These are phyloP conservation scores for Brienomyrus brachyistius DNA, from an alignment of 2,113 vertebrate species.

Conservation along the genomic window DNA sequence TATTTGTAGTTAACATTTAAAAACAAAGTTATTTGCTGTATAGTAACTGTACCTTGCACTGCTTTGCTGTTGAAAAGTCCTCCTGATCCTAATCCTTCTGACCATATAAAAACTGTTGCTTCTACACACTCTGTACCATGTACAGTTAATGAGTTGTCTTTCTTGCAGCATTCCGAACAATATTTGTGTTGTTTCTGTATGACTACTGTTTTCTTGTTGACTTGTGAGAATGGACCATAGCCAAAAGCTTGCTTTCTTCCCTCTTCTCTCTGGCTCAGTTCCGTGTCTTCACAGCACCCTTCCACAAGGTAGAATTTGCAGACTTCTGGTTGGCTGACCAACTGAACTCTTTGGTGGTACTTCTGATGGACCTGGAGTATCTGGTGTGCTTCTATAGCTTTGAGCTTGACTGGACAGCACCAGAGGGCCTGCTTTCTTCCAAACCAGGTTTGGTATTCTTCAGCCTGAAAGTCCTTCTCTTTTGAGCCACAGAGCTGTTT, in stretches of 20 bases:
- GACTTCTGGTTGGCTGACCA: constrained; percentile 99
- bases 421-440: constrained; percentile 60
- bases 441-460: constrained; percentile 24
- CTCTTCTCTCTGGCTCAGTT: constrained; percentile 60
- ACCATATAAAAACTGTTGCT: background rate
- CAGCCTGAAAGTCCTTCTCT: background rate
- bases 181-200: background rate
- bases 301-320: constrained; percentile 95
- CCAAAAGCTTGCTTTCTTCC: background rate
- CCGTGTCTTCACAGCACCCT: constrained; percentile 92
- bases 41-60: background rate
- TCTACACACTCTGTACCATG: background rate
- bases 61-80: background rate
- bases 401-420: constrained; percentile 78
- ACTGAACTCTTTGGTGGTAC: constrained; percentile 85
- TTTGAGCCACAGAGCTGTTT: background rate
- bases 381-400: constrained; percentile 98
- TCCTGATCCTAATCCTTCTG: background rate
- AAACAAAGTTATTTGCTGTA: background rate
- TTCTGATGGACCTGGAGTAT: constrained; percentile 96
- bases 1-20: background rate
- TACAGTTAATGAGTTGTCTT: background rate
- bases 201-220: background rate
- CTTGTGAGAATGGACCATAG: background rate
- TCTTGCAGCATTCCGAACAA: background rate